phyloP scores from a whole-genome alignment of 2,113 vertebrate genomes.

The Hassar affinis region DNA sequence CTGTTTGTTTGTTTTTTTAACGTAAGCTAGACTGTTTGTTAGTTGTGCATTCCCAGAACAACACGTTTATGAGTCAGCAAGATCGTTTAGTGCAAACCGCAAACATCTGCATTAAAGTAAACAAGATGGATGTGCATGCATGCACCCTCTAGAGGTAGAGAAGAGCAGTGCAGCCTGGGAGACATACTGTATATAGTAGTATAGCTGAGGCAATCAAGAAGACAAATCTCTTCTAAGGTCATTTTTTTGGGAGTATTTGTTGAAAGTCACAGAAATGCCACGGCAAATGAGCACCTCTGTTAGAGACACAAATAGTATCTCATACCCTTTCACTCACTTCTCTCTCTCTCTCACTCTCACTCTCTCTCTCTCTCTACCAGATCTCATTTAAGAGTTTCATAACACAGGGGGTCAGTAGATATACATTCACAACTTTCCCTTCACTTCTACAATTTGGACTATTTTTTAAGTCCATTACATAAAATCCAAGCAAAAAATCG shows the following conservation, averaged over 20 bases:
- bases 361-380: neutral
- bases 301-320: neutral
- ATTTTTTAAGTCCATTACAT: no score
- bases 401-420: no score
- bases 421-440: no score
- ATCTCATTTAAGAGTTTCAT: no score
- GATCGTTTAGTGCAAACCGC: neutral
- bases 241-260: neutral
- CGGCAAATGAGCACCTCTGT: neutral
- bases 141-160: constrained; percentile 15
- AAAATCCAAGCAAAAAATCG: no score
- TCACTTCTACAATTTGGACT: neutral
- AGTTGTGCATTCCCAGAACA: neutral
- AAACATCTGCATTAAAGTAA: neutral
- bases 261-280: neutral
- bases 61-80: neutral
- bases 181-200: neutral
- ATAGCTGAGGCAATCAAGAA: neutral
- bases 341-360: neutral
- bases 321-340: constrained; percentile 1
- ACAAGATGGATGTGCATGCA: neutral
- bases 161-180: neutral
- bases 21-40: neutral
- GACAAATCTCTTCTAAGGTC: neutral
- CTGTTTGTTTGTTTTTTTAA: constrained; percentile 3